Base-by-base conservation (phyloP, 2,888 invertebrate genomes). In the Aporophyla lueneburgensis region DNA sequence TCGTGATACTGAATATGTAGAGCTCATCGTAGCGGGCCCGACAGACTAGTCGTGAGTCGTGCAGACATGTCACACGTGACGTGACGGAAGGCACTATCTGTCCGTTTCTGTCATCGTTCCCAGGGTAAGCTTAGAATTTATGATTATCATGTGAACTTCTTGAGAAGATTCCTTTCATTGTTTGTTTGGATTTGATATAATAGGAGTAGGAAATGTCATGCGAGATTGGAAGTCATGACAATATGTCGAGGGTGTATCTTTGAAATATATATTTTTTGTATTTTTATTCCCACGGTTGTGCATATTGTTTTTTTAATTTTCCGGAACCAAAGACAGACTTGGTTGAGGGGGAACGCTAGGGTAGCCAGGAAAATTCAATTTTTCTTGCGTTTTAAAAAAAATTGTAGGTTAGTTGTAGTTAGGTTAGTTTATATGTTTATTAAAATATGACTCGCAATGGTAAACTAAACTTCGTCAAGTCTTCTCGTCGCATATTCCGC, bases 1-100 rank as follows among this genome's bases (percentile, higher is more conserved):
- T 78, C 86, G 74, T 85, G 86, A 62, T 70, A 82, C 43, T 74
- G 85, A 83, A 83, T 85, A 85, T 78, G 73, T 68, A 85, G 16
- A 51, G 24, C 43, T 71, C n/a, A 68, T 61, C 33, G 69, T 24
- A 84, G 65, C 62, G 24, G 43, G 40, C 62, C 63, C 65, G 24
- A 71, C 62, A 59, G 68, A 74, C 33, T 19, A n/a, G 5, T 78
- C 83, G 70, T 80, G 65, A 56, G 33, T 83, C 83, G 86, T 83
- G 82, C 61, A 43, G 49, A 70, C 78, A 24, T n/a, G 56, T 71
- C 69, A 72, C 70, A 27, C 43, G 46, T 59, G 46, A 72, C 73
- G 68, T 76, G 70, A 68, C 67, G 24, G 40, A 51, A 62, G n/a
- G 14, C 54, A 58, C n/a, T 83, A 79, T 70, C 76, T 61, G 61